phyloP scores from a whole-genome alignment of 2,113 vertebrate genomes.

The Trochalopteron elliotii region DNA sequence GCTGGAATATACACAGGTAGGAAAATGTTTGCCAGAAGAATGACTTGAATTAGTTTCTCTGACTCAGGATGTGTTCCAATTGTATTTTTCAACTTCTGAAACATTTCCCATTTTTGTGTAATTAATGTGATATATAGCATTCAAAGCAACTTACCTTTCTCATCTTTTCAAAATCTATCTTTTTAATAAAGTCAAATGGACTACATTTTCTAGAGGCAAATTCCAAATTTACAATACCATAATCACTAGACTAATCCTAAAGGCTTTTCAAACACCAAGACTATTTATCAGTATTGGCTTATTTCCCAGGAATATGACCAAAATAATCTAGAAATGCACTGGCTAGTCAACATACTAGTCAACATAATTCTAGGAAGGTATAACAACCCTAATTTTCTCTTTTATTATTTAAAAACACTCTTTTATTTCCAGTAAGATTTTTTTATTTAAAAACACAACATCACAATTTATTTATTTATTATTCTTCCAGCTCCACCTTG shows the following conservation, averaged over 20 bases:
- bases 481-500: accelerated
- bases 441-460: background rate
- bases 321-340: conserved; percentile 22
- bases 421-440: background rate
- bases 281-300: conserved; percentile 30
- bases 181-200: background rate
- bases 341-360: background rate
- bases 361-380: background rate
- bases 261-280: conserved; percentile 9
- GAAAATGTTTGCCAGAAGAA: background rate
- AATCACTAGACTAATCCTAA: background rate
- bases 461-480: background rate
- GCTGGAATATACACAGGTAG: background rate
- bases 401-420: no score
- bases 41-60: background rate
- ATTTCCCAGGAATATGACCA: conserved; percentile 34
- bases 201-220: background rate
- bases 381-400: background rate
- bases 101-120: background rate
- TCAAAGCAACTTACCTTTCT: background rate
- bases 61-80: background rate
- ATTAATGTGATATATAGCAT: background rate
- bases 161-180: background rate
- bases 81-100: background rate
- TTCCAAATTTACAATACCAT: background rate